Base-by-base conservation (phyloP, 2,888 invertebrate genomes). In the Leptarthrus brevirostris region DNA sequence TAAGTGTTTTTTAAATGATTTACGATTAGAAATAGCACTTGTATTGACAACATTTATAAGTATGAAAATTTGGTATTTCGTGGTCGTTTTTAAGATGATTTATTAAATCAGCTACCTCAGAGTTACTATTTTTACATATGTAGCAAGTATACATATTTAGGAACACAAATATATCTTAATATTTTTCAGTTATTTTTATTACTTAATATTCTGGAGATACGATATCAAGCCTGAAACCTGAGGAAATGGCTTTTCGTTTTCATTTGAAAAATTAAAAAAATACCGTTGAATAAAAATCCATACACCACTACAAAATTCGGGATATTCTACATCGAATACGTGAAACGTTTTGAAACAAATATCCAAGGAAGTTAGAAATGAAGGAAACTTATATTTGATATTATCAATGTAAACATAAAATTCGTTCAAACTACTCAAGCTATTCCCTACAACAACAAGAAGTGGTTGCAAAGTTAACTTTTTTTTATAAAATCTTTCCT, bases 1-100 rank as follows among this genome's bases (percentile, higher is more conserved):
- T 49, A 49, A 49, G 3, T 49, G 6, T 49, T 18, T 49, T 49
- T 49, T 49, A 18, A 49, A 49, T 16, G 49, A 49, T 49, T 49
- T 49, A 16, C 49, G 14, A 18, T 49, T 44, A 44, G 44, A 44
- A 44, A 44, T 12, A n/a, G n/a, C 1, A n/a, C n/a, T n/a, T n/a
- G n/a, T n/a, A 16, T 49, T n/a, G 16, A 49, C n/a, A 6, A 49
- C 49, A 49, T 49, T 49, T 49, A 49, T 16, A 49, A 3, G 2
- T 16, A n/a, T 14, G 16, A 49, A 16, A n/a, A 16, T n/a, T 16
- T 16, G 49, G 49, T 16, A 49, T 16, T 49, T 49, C 16, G 16
- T 49, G 49, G 8, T 16, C 18, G 16, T 2, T 49, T 49, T 49
- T 49, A 2, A 49, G 18, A 16, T 49, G 49, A 5, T 49, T 16